Conservation (phyloP, 1,140 invertebrate species). For the Cherax destructor region DNA sequence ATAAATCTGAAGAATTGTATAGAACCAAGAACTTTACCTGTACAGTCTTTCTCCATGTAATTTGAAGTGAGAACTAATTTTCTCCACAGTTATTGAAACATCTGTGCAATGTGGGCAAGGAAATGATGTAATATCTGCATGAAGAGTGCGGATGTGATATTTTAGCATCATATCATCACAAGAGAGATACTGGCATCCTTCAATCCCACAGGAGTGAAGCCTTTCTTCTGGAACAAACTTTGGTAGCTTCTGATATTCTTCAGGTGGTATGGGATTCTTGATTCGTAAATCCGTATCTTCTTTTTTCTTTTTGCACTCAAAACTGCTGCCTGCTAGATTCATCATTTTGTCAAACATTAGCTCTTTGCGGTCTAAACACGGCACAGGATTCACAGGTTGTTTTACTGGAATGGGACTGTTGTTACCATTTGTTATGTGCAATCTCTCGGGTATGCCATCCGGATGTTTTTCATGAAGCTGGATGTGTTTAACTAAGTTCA, state of each 20-base stretch:
- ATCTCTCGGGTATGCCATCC: constrained; percentile 64
- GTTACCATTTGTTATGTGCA: constrained; percentile 32
- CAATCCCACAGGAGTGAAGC: constrained; percentile 82
- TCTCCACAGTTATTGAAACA: constrained; percentile 77
- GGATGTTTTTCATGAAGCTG: constrained; percentile 78
- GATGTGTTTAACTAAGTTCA: constrained; percentile 85
- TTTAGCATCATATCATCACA: constrained; percentile 83
- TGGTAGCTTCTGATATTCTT: constrained; percentile 76
- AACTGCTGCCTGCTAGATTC: constrained; percentile 85
- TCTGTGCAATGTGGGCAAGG: constrained; percentile 83
- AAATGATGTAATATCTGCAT: constrained; percentile 80
- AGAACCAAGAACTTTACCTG: constrained; percentile 77
- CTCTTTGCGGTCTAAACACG: constrained; percentile 85
- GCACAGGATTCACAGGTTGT: constrained; percentile 84
- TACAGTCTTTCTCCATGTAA: constrained; percentile 84
- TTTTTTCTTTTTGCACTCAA: constrained; percentile 75
- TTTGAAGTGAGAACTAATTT: constrained; percentile 83
- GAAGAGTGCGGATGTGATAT: constrained; percentile 84
- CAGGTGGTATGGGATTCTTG: constrained; percentile 63
- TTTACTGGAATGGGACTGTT: constrained; percentile 61
- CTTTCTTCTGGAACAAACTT: constrained; percentile 81
- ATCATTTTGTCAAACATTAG: constrained; percentile 90
- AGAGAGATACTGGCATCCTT: constrained; percentile 83
- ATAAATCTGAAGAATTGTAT: background rate
- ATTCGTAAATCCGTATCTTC: constrained; percentile 60